Base-by-base conservation (phyloP, 2,113 vertebrate genomes). In the Empidonax traillii region DNA sequence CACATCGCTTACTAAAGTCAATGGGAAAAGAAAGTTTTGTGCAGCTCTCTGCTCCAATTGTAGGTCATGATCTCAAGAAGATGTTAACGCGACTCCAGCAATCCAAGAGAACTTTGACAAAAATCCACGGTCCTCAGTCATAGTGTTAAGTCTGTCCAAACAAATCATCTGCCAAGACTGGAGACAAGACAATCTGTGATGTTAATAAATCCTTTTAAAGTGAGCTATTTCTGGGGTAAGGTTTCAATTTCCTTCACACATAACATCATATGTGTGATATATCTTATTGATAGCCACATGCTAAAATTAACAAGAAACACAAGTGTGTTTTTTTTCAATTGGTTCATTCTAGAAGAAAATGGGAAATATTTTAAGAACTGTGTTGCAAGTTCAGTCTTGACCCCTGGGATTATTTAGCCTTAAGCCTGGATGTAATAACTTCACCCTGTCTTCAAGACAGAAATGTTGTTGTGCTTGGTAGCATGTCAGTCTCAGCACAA, bases 341-440 rank as follows among this genome's bases (percentile, higher is more conserved):
- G 3, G 15, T 21, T 82, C 52, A 53, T 46, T 91, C 51, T 66
- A 55, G 49, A 87, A 53, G 43, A 56, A 85, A 94, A 93, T 25
- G 41, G 55, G 23, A 76, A 91, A n/a, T 85, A 73, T 73, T 90
- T 94, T 90, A 86, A 91, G 59, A 90, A 35, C 33, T 80, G 12
- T 52, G 43, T 74, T 94, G 90, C 78, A 95, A 88, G 17, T 49
- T 93, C 75, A 85, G 27, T 56, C 82, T 87, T 90, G 43, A 69
- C 92, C 56, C 35, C 44, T 88, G 90, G 72, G 63, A 91, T 86
- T 83, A 86, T 62, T 88, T 90, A 86, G 75, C 87, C 93, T 93
- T 93, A 62, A 85, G 39, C 75, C 92, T 82, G 58, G 44, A 85
- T 94, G 63, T 55, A 92, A 56, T 71, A 81, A 92, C 68, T 92